Evolutionary conservation across 2,113 vertebrate species (phyloP).

Genomic region (Glaucomys volans): DNA sequence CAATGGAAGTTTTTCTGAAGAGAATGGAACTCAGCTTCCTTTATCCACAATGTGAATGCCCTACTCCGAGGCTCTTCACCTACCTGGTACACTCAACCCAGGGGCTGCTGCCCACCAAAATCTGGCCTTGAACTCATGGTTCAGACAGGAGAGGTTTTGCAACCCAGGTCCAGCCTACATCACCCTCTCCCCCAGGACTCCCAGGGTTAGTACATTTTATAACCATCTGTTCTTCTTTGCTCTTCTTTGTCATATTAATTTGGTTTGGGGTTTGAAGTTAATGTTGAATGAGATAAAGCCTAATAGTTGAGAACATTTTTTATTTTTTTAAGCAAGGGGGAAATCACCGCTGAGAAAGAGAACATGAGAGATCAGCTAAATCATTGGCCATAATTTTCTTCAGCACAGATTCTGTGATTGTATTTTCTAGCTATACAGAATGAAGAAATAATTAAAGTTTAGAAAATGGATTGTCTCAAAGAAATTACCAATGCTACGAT

Average conservation of each 20-base stretch:
- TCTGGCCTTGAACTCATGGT: neutral
- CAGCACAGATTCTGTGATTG: neutral
- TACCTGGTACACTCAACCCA: neutral
- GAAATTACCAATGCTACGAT: neutral
- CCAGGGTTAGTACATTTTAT: neutral
- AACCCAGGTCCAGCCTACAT: neutral
- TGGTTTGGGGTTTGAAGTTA: slow-evolving; percentile 16
- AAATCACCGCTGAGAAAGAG: neutral
- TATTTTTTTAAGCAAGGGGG: neutral
- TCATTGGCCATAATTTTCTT: neutral
- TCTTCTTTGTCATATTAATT: neutral
- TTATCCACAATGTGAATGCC: neutral
- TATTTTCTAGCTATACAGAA: slow-evolving; percentile 36
- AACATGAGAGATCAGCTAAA: neutral
- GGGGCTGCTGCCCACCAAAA: neutral
- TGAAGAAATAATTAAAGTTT: slow-evolving; percentile 40
- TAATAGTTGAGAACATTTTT: neutral
- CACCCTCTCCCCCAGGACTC: neutral
- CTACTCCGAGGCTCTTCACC: neutral
- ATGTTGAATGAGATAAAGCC: slow-evolving; percentile 18
- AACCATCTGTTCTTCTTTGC: neutral
- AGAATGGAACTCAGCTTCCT: neutral
- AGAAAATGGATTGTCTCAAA: neutral
- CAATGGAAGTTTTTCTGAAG: neutral
- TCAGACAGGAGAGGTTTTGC: neutral